Base-by-base conservation (phyloP, 2,888 invertebrate genomes). In the Lottia scabra region DNA sequence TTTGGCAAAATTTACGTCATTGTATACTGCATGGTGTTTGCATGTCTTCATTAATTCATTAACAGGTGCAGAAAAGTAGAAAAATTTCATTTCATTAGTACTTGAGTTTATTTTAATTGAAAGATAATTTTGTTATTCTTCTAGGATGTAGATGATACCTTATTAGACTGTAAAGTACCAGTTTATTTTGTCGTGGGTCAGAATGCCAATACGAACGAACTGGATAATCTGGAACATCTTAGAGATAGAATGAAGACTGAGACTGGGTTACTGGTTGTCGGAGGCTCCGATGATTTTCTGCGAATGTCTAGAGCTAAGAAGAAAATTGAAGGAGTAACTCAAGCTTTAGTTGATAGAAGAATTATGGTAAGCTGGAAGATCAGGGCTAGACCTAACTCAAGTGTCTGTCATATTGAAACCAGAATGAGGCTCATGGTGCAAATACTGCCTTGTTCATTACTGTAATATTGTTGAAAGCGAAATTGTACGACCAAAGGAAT, bases 141-240 rank as follows among this genome's bases (percentile, higher is more conserved):
- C 10, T 68, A 90, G 90, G 92, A 93, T 71, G 93, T 94, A 0
- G 94, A 95, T 81, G 95, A 95, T 88, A 92, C 92, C 3, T 88
- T 95, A 45, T 89, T 95, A 79, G 94, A 94, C 80, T 91, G 94
- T 65, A 92, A 93, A 80, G 92, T 93, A 71, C 95, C 95, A 0
- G 92, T 94, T 10, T 90, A 95, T 81, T 96, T 96, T 90, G 92
- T 95, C 0, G 92, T 95, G 76, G 95, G 96, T 2, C 94, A 95
- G 86, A 92, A 94, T 85, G 92, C 95, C 38, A 85, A 81, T 65
- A 81, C 84, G 75, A 91, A 86, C 73, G 93, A 93, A 56, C 91
- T 93, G 67, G 94, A 95, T 84, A 94, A 94, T 87, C 91, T 96
- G 83, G 95, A 95, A 88, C 93, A 94, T 70, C 87, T 95, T 56